Evolutionary conservation across 2,797 vertebrate species (phyloP), one percentile per base, ranked within the genome.

Genomic region (Sylvilagus floridanus): DNA sequence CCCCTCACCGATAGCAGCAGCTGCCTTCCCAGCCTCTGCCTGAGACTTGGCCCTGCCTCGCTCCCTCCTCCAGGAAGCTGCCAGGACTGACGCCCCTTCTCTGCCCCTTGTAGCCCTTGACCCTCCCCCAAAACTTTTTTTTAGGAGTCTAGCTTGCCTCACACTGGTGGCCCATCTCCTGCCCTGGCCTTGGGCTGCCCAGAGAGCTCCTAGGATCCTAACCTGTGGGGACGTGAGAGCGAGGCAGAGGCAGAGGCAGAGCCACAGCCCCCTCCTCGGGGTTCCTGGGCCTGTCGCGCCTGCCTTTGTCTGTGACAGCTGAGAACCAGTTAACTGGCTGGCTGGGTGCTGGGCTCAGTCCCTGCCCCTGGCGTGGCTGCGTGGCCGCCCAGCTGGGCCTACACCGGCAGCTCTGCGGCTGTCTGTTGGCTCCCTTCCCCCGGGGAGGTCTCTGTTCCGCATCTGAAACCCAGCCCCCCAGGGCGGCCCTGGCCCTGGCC

Each of bases 311-410:
- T 73, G 35, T 32, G 75, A 88, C 16, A 85, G 76, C 57, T 47
- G 37, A 72, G 57, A 86, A 42, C 30, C 75, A 9, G 13, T 50
- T 50, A 75, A 60, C 9, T 26, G 12, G 24, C 87, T 60, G 73
- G 72, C 4, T 69, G 66, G 76, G 60, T 35, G 21, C 30, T 57
- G 21, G 12, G 26, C 0, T 0, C 57, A 52, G 28, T 28, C 81
- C 78, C 35, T 0, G 4, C 5, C 3, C 32, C 10, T 65, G 10
- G n/a, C 26, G 75, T 4, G 37, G 3, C 19, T 3, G 7, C 7
- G 52, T 28, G 26, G 35, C 22, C 24, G 7, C 32, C 5, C 22
- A n/a, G 54, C 32, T 21, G 3, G 0, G 1, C 30, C 52, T 26
- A 10, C 6, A 4, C 26, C 22, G 7, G 78, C 26, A 3, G 30